Conservation (phyloP, 2,113 vertebrate genomes). For the Oncorhynchus kisutch region DNA sequence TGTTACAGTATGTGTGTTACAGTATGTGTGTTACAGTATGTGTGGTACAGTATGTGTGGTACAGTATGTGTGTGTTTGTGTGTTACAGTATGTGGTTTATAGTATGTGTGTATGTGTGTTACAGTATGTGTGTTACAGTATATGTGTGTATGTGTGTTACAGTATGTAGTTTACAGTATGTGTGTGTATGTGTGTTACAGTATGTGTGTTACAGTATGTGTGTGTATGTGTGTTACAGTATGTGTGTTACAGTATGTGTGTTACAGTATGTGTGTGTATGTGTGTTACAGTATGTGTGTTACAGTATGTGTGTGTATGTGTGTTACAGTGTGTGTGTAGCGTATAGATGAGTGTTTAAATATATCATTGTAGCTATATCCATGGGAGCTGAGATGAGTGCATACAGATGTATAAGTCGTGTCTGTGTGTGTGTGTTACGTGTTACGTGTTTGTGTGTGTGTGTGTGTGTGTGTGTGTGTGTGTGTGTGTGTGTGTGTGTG, state of each 20-base stretch:
- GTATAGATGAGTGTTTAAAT: not conserved
- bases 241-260: constrained; percentile 59
- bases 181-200: too few relatives aligned
- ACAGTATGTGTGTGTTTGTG: constrained; percentile 66
- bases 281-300: too few relatives aligned
- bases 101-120: constrained; percentile 62
- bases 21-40: constrained; percentile 71
- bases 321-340: constrained; percentile 55
- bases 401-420: not conserved
- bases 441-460: not conserved
- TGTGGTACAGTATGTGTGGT: constrained; percentile 57
- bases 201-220: constrained; percentile 62
- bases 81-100: too few relatives aligned
- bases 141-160: too few relatives aligned
- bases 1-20: constrained; percentile 20
- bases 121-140: too few relatives aligned
- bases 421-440: not conserved
- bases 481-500: not conserved
- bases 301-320: constrained; percentile 41
- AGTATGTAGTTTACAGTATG: too few relatives aligned
- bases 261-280: constrained; percentile 59
- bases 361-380: not conserved
- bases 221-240: constrained; percentile 65
- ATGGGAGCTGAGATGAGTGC: not conserved
- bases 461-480: constrained; percentile 3